Evolutionary conservation across 2,113 vertebrate genomes (phyloP).

Genomic region (Pipra filicauda): DNA sequence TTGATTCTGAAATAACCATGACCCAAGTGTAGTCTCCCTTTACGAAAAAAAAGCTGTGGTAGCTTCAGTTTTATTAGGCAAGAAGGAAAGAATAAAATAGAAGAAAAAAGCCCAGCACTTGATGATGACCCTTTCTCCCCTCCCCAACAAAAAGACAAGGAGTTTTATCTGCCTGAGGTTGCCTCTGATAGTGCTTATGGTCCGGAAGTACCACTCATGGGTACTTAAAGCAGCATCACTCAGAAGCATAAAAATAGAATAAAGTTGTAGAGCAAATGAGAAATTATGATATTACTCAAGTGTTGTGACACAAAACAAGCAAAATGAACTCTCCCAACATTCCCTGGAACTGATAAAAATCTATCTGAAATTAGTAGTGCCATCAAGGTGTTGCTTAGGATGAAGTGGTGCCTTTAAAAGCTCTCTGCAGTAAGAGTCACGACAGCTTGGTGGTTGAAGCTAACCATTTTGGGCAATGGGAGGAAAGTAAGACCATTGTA

Average conservation of each 20-base stretch:
- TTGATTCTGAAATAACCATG: slow-evolving; percentile 72
- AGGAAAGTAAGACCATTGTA: slow-evolving; percentile 68
- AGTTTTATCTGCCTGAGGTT: slow-evolving; percentile 79
- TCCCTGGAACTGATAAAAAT: slow-evolving; percentile 30
- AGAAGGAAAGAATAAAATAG: neutral
- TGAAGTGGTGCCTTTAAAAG: slow-evolving; percentile 2
- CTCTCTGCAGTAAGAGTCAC: neutral
- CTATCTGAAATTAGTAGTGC: slow-evolving; percentile 6
- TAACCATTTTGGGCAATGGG: slow-evolving; percentile 69
- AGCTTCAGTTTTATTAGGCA: slow-evolving; percentile 66
- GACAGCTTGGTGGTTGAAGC: slow-evolving; percentile 47
- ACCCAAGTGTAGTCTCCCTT: slow-evolving; percentile 70
- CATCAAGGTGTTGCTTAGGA: slow-evolving; percentile 62
- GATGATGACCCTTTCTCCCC: slow-evolving; percentile 69
- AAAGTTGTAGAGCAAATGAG: slow-evolving; percentile 75
- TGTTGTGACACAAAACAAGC: slow-evolving; percentile 44
- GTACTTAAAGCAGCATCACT: slow-evolving; percentile 78
- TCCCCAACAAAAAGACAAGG: slow-evolving; percentile 71
- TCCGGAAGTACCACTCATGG: slow-evolving; percentile 81
- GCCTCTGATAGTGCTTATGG: slow-evolving; percentile 67
- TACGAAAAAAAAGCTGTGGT: slow-evolving; percentile 14
- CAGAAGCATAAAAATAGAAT: slow-evolving; percentile 80
- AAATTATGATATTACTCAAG: slow-evolving; percentile 75
- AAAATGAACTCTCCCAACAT: slow-evolving; percentile 22
- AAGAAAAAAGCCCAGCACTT: slow-evolving; percentile 35